These are phyloP conservation scores for Protonibea diacanthus DNA, from an alignment of 2,797 vertebrate genomes.

Conservation along the genomic window DNA sequence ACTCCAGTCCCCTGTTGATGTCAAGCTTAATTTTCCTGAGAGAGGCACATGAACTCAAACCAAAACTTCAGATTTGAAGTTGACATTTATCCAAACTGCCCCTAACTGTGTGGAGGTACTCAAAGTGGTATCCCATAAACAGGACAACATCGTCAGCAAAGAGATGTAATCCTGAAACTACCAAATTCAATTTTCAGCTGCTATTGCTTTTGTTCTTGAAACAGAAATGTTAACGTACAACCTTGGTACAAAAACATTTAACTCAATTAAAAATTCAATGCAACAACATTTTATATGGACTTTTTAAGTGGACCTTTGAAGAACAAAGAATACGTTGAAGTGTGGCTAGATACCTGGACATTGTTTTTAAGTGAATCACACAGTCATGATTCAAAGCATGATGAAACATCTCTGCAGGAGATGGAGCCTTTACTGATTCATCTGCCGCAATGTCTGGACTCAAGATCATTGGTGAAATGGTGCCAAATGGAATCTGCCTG, in stretches of 20 bases:
- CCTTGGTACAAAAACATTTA: background rate
- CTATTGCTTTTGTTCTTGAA: background rate
- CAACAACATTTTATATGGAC: too few species aligned
- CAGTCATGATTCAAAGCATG: background rate
- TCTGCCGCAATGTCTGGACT: conserved; percentile 32
- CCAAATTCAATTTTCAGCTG: background rate
- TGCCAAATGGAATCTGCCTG: conserved; percentile 50
- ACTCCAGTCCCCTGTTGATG: background rate
- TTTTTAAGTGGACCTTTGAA: background rate
- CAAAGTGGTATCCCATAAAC: background rate
- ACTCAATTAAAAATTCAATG: too few species aligned
- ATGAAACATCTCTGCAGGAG: background rate
- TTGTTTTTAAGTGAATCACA: background rate
- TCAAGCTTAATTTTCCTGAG: background rate
- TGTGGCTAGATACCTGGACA: background rate
- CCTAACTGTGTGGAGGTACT: background rate
- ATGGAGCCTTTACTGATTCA: conserved; percentile 22
- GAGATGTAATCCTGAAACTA: background rate
- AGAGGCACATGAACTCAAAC: background rate
- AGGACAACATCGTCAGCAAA: conserved; percentile 7
- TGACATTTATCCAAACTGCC: background rate
- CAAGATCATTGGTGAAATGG: conserved; percentile 6
- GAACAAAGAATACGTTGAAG: background rate
- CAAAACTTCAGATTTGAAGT: background rate
- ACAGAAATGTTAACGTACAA: background rate